A percentile compares a stretch with the other conserved stretches of the same genome.
These are phyloP conservation scores for Neotoxoptera formosana DNA, from an alignment of 1,140 invertebrate species.

Conservation along the genomic window DNA sequence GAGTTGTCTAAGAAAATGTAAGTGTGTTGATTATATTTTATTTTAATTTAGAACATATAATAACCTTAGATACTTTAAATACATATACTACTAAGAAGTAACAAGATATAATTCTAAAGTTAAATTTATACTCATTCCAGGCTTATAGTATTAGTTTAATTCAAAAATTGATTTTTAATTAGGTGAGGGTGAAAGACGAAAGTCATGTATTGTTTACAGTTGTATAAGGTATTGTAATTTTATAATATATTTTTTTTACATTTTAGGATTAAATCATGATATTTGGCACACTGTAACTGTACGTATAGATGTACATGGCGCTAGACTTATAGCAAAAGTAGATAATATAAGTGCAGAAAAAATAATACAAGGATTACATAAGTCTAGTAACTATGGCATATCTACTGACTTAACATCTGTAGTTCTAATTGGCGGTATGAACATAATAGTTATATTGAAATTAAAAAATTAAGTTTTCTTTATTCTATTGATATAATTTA, in stretches of 20 bases:
- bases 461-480: background rate
- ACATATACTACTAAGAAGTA: background rate
- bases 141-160: background rate
- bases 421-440: slow-evolving; percentile 85
- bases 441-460: background rate
- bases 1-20: background rate
- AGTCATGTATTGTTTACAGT: background rate
- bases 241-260: background rate
- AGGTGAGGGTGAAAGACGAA: background rate
- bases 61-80: background rate
- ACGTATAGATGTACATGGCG: slow-evolving; percentile 82
- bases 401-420: slow-evolving; percentile 83
- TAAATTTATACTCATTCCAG: background rate
- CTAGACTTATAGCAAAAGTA: slow-evolving; percentile 81
- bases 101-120: background rate
- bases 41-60: background rate
- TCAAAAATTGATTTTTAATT: background rate
- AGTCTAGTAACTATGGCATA: slow-evolving; percentile 83
- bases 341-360: slow-evolving; percentile 82
- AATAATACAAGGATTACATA: slow-evolving; percentile 78
- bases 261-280: slow-evolving; percentile 78
- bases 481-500: background rate
- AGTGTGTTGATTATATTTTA: background rate
- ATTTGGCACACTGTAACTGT: slow-evolving; percentile 87
- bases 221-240: background rate